Percentiles rank a stretch among this genome's conserved stretches.
Conservation (phyloP, 1,140 invertebrate genomes). For the Vanessa tameamea region DNA sequence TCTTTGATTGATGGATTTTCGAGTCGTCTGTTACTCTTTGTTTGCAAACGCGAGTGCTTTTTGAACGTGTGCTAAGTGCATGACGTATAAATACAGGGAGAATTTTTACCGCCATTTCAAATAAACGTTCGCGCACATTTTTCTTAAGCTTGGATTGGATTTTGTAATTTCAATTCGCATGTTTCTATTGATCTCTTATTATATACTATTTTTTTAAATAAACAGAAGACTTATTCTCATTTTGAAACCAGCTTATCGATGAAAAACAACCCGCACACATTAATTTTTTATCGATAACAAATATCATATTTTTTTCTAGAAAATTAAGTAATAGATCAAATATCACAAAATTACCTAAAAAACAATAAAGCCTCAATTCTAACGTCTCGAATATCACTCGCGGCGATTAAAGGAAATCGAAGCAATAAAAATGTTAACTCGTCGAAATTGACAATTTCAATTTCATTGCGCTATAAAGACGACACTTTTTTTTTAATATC, state of each 20-base stretch:
- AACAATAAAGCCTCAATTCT: slow-evolving; percentile 9
- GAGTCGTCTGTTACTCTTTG: slow-evolving; percentile 52
- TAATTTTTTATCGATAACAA: no score
- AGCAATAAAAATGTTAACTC: slow-evolving; percentile 32
- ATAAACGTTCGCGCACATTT: slow-evolving; percentile 16
- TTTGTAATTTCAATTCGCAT: not conserved
- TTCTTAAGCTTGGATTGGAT: not conserved
- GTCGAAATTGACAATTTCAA: slow-evolving; percentile 52
- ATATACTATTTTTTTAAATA: no score
- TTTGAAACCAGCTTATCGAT: no score
- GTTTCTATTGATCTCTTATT: not conserved
- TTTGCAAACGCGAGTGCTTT: slow-evolving; percentile 57
- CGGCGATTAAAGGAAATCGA: slow-evolving; percentile 37
- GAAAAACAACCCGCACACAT: no score
- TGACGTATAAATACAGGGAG: slow-evolving; percentile 31
- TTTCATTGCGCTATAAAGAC: slow-evolving; percentile 45
- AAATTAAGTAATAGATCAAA: not conserved
- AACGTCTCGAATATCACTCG: slow-evolving; percentile 1
- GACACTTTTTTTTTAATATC: slow-evolving; percentile 45
- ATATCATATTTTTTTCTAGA: no score
- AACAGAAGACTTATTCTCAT: no score
- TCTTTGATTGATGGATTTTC: slow-evolving; percentile 75
- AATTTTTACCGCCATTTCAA: slow-evolving; percentile 23
- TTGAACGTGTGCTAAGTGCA: slow-evolving; percentile 42
- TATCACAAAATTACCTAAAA: not conserved